These are phyloP conservation scores for Phortica okadai DNA, from an alignment of 2,888 invertebrate genomes.

Conservation along the genomic window DNA sequence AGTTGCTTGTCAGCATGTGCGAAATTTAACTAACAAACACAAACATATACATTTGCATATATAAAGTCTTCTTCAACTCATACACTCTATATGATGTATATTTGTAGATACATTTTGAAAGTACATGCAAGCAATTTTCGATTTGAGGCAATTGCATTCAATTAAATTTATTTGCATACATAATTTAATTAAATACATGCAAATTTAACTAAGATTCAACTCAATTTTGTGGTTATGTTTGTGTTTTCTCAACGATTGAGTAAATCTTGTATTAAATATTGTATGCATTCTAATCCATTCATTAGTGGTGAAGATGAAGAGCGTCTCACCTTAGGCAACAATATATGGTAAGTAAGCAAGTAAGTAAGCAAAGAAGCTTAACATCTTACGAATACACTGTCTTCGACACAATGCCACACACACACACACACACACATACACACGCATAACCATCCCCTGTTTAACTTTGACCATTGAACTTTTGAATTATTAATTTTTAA, in stretches of 20 bases:
- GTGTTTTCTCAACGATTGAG: too few relatives aligned
- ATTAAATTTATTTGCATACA: slow-evolving; percentile 52
- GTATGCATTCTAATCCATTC: too few relatives aligned
- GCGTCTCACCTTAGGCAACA: too few relatives aligned
- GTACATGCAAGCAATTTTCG: slow-evolving; percentile 24
- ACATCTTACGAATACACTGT: too few relatives aligned
- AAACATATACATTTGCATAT: neutral
- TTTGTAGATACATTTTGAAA: neutral
- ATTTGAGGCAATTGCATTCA: slow-evolving; percentile 55
- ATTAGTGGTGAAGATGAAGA: too few relatives aligned
- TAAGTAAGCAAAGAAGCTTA: too few relatives aligned
- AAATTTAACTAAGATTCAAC: too few relatives aligned
- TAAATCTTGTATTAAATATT: too few relatives aligned
- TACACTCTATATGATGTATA: neutral
- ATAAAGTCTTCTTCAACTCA: neutral
- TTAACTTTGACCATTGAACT: slow-evolving; percentile 56
- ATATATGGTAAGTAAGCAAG: too few relatives aligned
- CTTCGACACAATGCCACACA: neutral
- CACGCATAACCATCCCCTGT: neutral
- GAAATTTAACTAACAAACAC: slow-evolving; percentile 27
- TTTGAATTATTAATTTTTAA: slow-evolving; percentile 70
- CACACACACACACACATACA: neutral
- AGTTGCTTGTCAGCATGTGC: slow-evolving; percentile 12
- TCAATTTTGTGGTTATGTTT: too few relatives aligned
- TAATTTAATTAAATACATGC: slow-evolving; percentile 49